Evolutionary conservation across 2,797 vertebrate genomes (phyloP), one percentile per base, ranked within the genome.

Genomic region (Melanotaenia maccullochi): DNA sequence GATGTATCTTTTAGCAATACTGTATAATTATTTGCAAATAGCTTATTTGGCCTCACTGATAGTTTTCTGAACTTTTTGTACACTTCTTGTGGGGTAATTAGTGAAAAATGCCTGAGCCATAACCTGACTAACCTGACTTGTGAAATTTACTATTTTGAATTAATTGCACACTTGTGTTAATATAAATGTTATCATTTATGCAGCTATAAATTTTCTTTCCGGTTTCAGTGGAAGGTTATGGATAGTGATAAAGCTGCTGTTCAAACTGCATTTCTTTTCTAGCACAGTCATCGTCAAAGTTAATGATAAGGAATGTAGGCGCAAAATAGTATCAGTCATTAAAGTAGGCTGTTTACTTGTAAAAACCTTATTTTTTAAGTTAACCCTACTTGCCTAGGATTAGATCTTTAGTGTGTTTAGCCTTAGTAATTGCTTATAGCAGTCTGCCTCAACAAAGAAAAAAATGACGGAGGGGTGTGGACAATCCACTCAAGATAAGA

Each of bases 371-470:
- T 80, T 75, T 73, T 78, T 77, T 28, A 56, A 85, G 74, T 67
- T 85, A 78, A 76, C 74, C 67, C 73, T 77, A 58, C 68, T 85
- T 69, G 83, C 75, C 68, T 54, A 54, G 84, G 79, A 89, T 88
- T 90, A 87, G 75, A 75, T 89, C 73, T 77, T 75, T 71, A 78
- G 85, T 84, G 76, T 84, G 70, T 89, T 86, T 78, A 83, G 71
- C 70, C 62, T 66, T 70, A 77, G 72, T 90, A 87, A 88, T 90
- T 86, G 82, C 76, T 82, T 68, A 78, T 75, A 86, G 80, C 81
- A 88, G 85, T 81, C 82, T 76, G 81, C 69, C 54, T 80, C 57
- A 68, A 71, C 81, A 71, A 82, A 84, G 54, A 81, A 77, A 76
- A 75, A 78, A 81, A 81, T 69, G 42, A 73, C 49, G n/a, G 35